Percentiles rank a stretch among this genome's conserved stretches.
Evolutionary conservation across 2,113 vertebrate species (phyloP).

Genomic region (Tauraco erythrolophus): DNA sequence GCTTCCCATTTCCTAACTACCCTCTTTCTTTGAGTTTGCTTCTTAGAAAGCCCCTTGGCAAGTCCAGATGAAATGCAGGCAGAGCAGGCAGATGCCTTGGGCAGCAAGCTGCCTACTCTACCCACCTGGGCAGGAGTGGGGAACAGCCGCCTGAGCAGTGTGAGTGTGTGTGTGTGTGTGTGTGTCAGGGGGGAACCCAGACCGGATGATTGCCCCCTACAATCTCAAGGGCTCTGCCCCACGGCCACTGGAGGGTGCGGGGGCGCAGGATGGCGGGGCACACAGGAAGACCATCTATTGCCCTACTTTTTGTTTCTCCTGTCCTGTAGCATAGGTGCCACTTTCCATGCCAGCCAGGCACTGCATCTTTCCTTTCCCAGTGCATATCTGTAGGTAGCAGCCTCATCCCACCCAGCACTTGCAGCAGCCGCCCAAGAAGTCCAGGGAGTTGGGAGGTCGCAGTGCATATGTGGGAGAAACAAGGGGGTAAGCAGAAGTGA

Average conservation of each 20-base stretch:
- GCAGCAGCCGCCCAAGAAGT: fast-evolving
- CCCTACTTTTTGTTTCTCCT: neutral
- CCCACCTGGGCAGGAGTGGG: fast-evolving
- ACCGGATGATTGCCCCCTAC: neutral
- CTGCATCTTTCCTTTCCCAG: neutral
- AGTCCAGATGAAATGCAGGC: neutral
- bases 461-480: neutral
- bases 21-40: neutral
- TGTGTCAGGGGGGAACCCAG: neutral
- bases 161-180: fast-evolving
- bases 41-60: neutral
- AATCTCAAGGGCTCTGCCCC: neutral
- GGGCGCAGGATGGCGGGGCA: fast-evolving
- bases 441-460: fast-evolving
- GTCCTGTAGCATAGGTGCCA: neutral
- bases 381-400: neutral
- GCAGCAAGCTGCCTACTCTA: neutral
- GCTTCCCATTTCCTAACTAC: neutral
- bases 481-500: neutral
- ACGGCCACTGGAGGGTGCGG: neutral
- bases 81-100: fast-evolving
- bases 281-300: fast-evolving
- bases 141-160: fast-evolving
- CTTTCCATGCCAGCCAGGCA: neutral
- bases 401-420: neutral